Conservation (phyloP, 2,888 invertebrate species). For the Dynastes hyllus region DNA sequence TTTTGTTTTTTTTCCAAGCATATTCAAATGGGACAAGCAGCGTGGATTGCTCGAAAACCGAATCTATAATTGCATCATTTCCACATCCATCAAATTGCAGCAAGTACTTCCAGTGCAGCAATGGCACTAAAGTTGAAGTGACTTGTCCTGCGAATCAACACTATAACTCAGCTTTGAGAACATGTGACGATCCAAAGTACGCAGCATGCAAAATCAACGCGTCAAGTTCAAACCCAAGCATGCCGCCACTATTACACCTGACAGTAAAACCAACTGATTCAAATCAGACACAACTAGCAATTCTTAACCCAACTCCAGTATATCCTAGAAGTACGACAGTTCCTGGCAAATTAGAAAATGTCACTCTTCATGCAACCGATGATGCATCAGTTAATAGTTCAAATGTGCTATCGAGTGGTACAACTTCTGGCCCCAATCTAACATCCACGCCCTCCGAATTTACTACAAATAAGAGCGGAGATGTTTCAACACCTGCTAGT, state of each 20-base stretch:
- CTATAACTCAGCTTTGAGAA: constrained; percentile 25
- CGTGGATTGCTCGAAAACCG: constrained; percentile 31
- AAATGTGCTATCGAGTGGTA: neutral
- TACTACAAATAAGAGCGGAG: neutral
- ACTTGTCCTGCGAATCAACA: constrained; percentile 33
- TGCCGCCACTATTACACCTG: constrained; percentile 9
- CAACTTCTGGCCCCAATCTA: neutral
- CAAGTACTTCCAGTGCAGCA: constrained; percentile 46
- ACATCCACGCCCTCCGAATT: neutral
- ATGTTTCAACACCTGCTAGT: neutral
- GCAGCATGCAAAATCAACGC: constrained; percentile 37
- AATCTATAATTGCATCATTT: constrained; percentile 21
- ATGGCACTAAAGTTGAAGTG: constrained; percentile 47
- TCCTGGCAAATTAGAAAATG: neutral
- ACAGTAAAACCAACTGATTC: neutral
- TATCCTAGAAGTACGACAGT: neutral
- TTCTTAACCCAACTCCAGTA: neutral
- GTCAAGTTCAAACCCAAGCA: neutral
- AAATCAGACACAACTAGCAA: constrained; percentile 6
- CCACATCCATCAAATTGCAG: constrained; percentile 36
- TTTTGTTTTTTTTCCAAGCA: neutral
- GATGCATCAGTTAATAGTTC: neutral
- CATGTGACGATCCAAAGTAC: constrained; percentile 45
- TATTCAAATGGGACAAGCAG: neutral
- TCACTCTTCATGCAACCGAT: too few species aligned